A percentile compares a stretch with the other conserved stretches of the same genome.
Evolutionary conservation across 1,140 invertebrate genomes (phyloP).

Genomic region (Saccostrea cuccullata): DNA sequence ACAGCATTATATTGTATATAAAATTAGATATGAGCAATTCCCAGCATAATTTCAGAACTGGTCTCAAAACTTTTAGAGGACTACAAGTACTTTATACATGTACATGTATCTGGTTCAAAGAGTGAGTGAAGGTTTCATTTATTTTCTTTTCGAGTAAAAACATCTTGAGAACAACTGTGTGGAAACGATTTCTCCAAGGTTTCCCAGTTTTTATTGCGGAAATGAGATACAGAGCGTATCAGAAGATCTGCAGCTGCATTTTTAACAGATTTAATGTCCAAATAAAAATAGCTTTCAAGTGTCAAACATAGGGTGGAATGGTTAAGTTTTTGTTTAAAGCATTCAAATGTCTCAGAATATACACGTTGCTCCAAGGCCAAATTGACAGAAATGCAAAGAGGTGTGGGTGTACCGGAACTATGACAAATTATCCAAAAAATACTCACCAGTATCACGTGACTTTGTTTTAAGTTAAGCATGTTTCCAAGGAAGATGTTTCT

Average conservation of each 20-base stretch:
- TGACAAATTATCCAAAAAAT: neutral
- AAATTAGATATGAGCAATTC: too few species aligned
- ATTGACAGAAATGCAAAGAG: slow-evolving; percentile 3
- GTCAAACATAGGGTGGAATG: slow-evolving; percentile 31
- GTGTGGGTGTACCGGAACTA: neutral
- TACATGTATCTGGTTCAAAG: neutral
- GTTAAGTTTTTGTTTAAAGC: slow-evolving; percentile 4
- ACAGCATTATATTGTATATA: too few species aligned
- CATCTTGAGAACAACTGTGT: slow-evolving; percentile 33
- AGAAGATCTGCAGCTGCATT: slow-evolving; percentile 15
- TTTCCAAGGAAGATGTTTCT: too few species aligned
- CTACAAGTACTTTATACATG: neutral
- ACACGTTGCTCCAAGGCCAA: slow-evolving; percentile 6
- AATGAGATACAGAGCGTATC: slow-evolving; percentile 30
- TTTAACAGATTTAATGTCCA: slow-evolving; percentile 38
- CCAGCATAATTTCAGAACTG: too few species aligned
- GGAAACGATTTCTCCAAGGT: slow-evolving; percentile 12
- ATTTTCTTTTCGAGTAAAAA: slow-evolving; percentile 24
- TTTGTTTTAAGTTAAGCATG: too few species aligned
- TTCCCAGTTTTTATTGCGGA: slow-evolving; percentile 27
- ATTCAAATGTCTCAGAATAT: neutral
- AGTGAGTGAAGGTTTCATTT: slow-evolving; percentile 10
- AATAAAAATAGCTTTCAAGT: slow-evolving; percentile 36
- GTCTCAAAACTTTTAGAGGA: neutral
- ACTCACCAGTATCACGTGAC: too few species aligned